Evolutionary conservation across 1,140 invertebrate species (phyloP), one percentile per base, ranked within the genome.

Genomic region (Drosophila mauritiana): DNA sequence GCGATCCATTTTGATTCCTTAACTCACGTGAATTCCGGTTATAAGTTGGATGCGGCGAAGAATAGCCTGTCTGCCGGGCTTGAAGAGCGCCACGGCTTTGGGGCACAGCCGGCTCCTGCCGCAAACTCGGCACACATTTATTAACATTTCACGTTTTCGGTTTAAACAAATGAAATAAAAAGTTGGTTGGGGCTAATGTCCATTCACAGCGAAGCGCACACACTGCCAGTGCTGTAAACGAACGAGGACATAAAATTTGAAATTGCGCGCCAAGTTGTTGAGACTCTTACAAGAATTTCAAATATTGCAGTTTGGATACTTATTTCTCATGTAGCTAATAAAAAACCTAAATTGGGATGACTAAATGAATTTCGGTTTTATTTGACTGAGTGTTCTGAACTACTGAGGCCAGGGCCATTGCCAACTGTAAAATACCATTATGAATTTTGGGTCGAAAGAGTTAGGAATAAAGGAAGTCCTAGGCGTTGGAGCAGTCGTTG

Each of bases 401-500:
- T 34, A 17, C 48, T 34, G 48, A n/a, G 48, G 25, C 34, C 17
- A 36, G n/a, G n/a, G 48, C 27, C 6, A 34, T 22, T 40, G 11
- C 45, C 17, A 52, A 36, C 3, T 51, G 12, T 25, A 34, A 4
- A n/a, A 53, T 43, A 45, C 27, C 39, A 8, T 20, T 3, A 48
- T 43, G 5, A n/a, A 57, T 42, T 46, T 58, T 4, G 25, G 10
- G 27, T 22, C 17, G 2, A 36, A 46, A 40, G 22, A 4, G 34
- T 20, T 42, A 2, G 56, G 3, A n/a, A 13, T 10, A n/a, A 2
- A 8, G 10, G 10, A 10, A 27, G n/a, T 34, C n/a, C 53, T 76
- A 86, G 5, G 76, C 82, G 22, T 86, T 72, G 10, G 79, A 86
- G 49, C 84, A 82, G 63, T 89, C 76, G 45, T 70, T 75, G 46